Percentiles rank a stretch among this genome's conserved stretches.
phyloP scores from a whole-genome alignment of 2,797 vertebrate species.

The Uromys caudimaculatus region DNA sequence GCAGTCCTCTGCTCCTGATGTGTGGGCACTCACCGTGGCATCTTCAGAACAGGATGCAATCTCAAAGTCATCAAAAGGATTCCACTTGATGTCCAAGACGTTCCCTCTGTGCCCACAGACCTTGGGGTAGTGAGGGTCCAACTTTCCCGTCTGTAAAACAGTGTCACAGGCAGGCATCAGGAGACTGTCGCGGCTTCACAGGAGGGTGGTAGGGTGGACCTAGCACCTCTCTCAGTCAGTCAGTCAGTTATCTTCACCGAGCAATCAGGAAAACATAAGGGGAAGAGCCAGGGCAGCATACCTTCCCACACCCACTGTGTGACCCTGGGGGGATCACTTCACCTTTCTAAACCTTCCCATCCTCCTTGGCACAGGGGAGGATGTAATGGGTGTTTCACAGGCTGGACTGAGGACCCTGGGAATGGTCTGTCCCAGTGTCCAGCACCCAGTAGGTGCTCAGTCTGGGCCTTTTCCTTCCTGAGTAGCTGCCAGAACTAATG shows the following conservation, averaged over 20 bases:
- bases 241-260: not conserved
- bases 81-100: slow-evolving; percentile 97
- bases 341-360: not conserved
- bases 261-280: too few species aligned
- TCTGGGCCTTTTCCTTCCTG: not conserved
- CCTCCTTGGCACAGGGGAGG: not conserved
- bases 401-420: not conserved
- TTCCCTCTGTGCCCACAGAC: slow-evolving; percentile 95
- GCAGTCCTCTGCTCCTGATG: accelerated
- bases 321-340: not conserved
- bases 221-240: not conserved
- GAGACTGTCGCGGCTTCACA: not conserved
- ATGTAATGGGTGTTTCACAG: not conserved
- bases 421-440: not conserved
- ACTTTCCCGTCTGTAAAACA: slow-evolving; percentile 93
- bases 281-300: too few species aligned
- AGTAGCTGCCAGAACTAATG: not conserved
- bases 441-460: not conserved
- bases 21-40: slow-evolving; percentile 90
- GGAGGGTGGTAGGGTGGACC: not conserved
- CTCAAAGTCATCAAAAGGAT: slow-evolving; percentile 95
- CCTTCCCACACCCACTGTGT: not conserved
- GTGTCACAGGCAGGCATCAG: slow-evolving; percentile 25
- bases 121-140: slow-evolving; percentile 94
- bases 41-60: slow-evolving; percentile 98